Base-by-base conservation (phyloP, 2,888 invertebrate species). In the Himalopsyche tibetana region DNA sequence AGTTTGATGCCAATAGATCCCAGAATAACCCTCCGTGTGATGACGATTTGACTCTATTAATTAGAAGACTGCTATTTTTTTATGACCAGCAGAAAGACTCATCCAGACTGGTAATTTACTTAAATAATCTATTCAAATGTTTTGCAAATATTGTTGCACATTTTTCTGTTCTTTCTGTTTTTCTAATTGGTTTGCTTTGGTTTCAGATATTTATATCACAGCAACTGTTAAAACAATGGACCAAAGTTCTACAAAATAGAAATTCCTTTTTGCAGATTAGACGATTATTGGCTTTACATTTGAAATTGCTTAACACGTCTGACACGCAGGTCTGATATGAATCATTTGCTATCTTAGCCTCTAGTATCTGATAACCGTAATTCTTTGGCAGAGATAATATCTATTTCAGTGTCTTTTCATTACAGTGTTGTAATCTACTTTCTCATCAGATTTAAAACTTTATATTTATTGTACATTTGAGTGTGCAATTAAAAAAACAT, bases 61-160 rank as follows among this genome's bases (percentile, higher is more conserved):
- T 96, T 63, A 93, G 94, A 55, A 95, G 95, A 89, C 92, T 98
- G 79, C 91, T 97, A 89, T 97, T 97, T 91, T 98, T 98, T 91
- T 98, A 96, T 91, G 94, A 95, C 91, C 92, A 93, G 83, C 92
- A 93, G 85, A 92, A 93, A 89, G 98, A 98, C 93, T 93, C 94
- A 89, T 93, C 92, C 82, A 93, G 96, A 91, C 91, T 96, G 92
- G 95, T 95, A 91, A 45, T 45, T 45, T 91, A 45, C 42, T 45
- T 45, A 11, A 45, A 11, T 9, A 11, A 45, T 45, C 45, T 45
- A 42, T 82, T 82, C 15, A 56, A 36, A 9, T 42, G 38, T 51
- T 15, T 51, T 82, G 51, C 45, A 19, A 5, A 38, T 80, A 42
- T 4, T 4, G 12, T 9, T 11, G 8, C 12, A 5, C 15, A 45